These are phyloP conservation scores for Armadillidium nasatum DNA, from an alignment of 1,140 invertebrate genomes.

Conservation along the genomic window DNA sequence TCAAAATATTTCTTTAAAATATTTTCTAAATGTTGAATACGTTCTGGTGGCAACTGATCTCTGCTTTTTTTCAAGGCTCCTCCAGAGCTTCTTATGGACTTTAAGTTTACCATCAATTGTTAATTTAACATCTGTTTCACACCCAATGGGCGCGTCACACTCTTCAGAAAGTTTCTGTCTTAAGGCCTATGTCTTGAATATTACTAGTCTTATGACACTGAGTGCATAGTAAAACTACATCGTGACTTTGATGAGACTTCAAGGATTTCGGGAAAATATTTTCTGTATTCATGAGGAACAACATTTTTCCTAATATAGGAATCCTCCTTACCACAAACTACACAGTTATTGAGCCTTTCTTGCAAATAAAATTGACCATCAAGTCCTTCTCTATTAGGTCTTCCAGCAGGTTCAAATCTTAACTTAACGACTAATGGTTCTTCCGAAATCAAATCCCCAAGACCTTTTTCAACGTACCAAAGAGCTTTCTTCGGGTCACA, in stretches of 20 bases:
- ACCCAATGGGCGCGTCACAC: conserved; percentile 62
- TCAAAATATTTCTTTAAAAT: conserved; percentile 48
- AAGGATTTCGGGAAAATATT: conserved; percentile 71
- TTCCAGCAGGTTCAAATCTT: conserved; percentile 73
- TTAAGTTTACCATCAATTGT: conserved; percentile 48
- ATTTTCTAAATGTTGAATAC: conserved; percentile 45
- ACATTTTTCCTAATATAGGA: conserved; percentile 74
- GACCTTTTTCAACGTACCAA: conserved; percentile 65
- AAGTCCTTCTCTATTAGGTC: conserved; percentile 63
- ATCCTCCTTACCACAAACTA: conserved; percentile 68
- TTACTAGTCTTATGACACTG: conserved; percentile 69
- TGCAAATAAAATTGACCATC: conserved; percentile 47
- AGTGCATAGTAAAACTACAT: conserved; percentile 70
- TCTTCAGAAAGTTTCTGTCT: conserved; percentile 58
- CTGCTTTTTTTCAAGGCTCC: conserved; percentile 56
- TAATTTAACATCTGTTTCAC: conserved; percentile 49
- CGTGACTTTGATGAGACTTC: conserved; percentile 79
- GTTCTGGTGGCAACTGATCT: conserved; percentile 32
- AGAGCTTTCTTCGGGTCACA: conserved; percentile 74
- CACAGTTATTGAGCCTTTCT: conserved; percentile 73
- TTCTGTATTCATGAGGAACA: conserved; percentile 77
- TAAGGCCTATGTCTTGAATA: conserved; percentile 59
- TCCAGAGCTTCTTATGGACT: conserved; percentile 62
- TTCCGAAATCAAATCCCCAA: conserved; percentile 60
- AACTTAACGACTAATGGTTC: conserved; percentile 69